These are phyloP conservation scores for Mesaphorura yosii DNA, from an alignment of 1,140 invertebrate species.

Conservation along the genomic window DNA sequence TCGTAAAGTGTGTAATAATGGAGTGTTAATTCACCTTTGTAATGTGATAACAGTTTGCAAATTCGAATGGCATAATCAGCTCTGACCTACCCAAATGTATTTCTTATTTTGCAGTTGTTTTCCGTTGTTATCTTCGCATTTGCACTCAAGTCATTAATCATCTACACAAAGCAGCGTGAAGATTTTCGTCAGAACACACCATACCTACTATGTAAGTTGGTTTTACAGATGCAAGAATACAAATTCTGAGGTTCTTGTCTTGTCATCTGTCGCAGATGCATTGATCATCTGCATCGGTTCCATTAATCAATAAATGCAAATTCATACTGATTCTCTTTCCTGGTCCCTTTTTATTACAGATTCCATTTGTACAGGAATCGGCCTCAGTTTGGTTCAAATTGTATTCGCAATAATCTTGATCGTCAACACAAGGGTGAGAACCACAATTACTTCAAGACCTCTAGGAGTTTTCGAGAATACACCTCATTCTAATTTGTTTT, in stretches of 20 bases:
- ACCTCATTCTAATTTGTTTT: neutral
- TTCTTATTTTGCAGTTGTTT: neutral
- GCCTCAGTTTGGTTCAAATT: neutral
- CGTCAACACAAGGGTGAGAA: neutral
- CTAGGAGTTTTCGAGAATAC: neutral
- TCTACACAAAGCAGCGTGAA: neutral
- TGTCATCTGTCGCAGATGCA: too few relatives aligned
- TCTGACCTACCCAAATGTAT: neutral
- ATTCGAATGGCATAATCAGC: neutral
- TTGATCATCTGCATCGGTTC: too few relatives aligned
- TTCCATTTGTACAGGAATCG: neutral
- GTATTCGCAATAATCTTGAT: neutral
- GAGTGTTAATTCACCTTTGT: neutral
- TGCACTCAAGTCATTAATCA: neutral
- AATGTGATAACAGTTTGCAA: neutral
- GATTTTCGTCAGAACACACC: neutral
- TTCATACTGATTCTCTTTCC: neutral
- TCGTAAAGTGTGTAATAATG: neutral
- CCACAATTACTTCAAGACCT: neutral
- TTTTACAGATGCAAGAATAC: too few relatives aligned
- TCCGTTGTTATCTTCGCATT: constrained; percentile 1
- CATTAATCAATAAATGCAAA: neutral
- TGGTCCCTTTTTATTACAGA: neutral
- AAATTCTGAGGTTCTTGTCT: too few relatives aligned
- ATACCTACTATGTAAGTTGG: constrained; percentile 4